Conservation (phyloP, 2,113 vertebrate genomes). For the Shinisaurus crocodilurus region DNA sequence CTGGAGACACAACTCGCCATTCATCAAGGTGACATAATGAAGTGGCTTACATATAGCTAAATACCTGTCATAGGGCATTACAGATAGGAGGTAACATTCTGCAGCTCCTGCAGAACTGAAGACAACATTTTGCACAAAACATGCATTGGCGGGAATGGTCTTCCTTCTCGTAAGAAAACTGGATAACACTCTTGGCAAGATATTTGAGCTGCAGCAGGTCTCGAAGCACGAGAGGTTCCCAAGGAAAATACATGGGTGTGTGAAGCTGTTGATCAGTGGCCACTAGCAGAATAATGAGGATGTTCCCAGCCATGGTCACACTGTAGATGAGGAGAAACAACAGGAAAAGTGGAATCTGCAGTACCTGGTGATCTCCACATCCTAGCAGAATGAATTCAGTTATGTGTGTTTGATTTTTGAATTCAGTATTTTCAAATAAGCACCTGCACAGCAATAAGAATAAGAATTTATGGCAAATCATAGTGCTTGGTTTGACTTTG, state of each 20-base stretch:
- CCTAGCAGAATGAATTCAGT: constrained; percentile 21
- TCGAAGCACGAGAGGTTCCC: constrained; percentile 7
- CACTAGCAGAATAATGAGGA: neutral
- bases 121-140: constrained; percentile 48
- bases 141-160: constrained; percentile 6
- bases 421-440: neutral
- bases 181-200: neutral
- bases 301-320: neutral
- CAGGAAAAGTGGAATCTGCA: neutral
- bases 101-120: constrained; percentile 47
- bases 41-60: constrained; percentile 35
- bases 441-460: neutral
- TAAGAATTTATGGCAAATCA: no score
- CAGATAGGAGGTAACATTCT: constrained; percentile 43
- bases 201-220: neutral
- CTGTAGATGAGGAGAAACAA: constrained; percentile 9
- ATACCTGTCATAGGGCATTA: constrained; percentile 42
- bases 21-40: constrained; percentile 21
- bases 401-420: neutral
- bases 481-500: no score
- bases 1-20: neutral
- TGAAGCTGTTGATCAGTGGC: neutral
- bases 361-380: neutral
- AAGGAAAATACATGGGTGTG: constrained; percentile 17
- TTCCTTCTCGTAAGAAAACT: constrained; percentile 8